Conservation (phyloP, 2,888 invertebrate genomes). For the Andrena marginata region DNA sequence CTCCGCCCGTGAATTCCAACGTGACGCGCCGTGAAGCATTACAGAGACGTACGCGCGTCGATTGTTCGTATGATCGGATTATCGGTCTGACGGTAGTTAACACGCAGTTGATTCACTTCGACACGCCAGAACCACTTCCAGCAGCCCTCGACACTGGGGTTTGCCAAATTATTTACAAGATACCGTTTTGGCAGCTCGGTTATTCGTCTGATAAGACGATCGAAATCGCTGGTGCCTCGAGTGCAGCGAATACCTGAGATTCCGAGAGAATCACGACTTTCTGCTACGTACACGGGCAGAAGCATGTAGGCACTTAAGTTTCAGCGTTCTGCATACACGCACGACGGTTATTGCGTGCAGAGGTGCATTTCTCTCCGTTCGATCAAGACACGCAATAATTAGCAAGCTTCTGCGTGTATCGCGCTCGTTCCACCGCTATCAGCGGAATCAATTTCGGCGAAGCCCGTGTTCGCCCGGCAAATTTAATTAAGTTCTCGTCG, state of each 20-base stretch:
- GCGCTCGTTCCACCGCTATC: conserved; percentile 33
- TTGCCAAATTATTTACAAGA: too few species aligned
- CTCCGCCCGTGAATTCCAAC: background rate
- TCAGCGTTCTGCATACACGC: too few species aligned
- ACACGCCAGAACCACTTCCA: background rate
- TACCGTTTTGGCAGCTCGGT: background rate
- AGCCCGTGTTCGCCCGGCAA: conserved; percentile 44
- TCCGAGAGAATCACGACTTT: too few species aligned
- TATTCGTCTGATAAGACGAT: background rate
- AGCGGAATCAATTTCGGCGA: conserved; percentile 52
- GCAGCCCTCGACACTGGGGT: too few species aligned
- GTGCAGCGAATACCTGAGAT: too few species aligned
- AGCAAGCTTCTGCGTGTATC: conserved; percentile 43
- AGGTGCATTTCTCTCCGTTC: conserved; percentile 3
- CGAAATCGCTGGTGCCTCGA: background rate
- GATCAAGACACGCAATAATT: conserved; percentile 47
- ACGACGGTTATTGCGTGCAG: conserved; percentile 6
- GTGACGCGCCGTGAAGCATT: conserved; percentile 2
- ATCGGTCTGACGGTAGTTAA: conserved; percentile 17
- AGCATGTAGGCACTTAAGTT: too few species aligned
- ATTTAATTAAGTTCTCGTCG: conserved; percentile 70
- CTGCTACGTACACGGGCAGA: too few species aligned
- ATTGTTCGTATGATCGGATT: background rate
- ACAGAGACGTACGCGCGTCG: background rate
- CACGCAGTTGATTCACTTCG: conserved; percentile 8